phyloP scores from a whole-genome alignment of 2,797 vertebrate species.

The Hemibagrus guttatus region DNA sequence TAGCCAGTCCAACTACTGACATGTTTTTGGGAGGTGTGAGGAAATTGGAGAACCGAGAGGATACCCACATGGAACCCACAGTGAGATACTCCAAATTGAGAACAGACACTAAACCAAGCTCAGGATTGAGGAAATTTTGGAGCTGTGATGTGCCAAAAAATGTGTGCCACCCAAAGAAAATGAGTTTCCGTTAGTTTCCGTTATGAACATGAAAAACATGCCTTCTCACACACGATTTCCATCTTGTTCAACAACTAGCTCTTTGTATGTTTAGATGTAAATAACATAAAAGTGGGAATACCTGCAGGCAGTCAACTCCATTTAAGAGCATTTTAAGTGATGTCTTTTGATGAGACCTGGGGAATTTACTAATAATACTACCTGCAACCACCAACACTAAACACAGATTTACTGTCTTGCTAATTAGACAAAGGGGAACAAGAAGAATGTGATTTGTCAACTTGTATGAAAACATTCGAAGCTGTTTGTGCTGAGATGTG shows the following conservation, averaged over 20 bases:
- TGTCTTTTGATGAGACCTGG: neutral
- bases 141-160: neutral
- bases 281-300: neutral
- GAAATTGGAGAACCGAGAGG: neutral
- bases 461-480: conserved; percentile 32
- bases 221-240: neutral
- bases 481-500: conserved; percentile 59
- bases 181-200: too few species aligned
- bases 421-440: conserved; percentile 8
- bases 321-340: conserved; percentile 13
- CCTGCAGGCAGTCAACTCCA: neutral
- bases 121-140: neutral
- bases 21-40: neutral
- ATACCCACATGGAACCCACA: neutral
- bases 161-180: neutral
- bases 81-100: neutral
- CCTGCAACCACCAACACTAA: neutral
- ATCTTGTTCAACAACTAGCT: neutral
- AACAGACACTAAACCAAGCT: neutral
- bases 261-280: neutral
- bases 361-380: neutral
- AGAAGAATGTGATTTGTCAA: conserved; percentile 25
- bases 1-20: neutral
- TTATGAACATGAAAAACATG: neutral
- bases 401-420: neutral